Base-by-base conservation (phyloP, 2,797 vertebrate genomes). In the Anableps anableps region DNA sequence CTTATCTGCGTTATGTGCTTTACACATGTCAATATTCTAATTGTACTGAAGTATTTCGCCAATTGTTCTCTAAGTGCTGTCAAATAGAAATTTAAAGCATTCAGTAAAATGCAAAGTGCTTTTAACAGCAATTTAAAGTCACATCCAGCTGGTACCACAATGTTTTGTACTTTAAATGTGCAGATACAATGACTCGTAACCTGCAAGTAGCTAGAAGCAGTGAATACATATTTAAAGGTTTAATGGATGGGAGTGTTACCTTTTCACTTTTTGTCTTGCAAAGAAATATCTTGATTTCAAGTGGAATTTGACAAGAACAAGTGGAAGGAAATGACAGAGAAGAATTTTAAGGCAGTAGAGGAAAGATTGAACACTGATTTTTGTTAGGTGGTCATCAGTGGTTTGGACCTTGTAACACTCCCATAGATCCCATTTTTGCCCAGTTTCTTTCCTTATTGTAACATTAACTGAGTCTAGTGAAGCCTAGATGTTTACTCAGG, bases 201-300 rank as follows among this genome's bases (percentile, higher is more conserved):
- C 62, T 84, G 55, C 4, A n/a, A 76, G 78, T 79, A 48, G 43
- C 41, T 62, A 66, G 85, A 81, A 64, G 43, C 43, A 50, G 81
- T 4, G 11, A 71, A 86, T 85, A 43, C 75, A 83, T 85, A 79
- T 91, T 90, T 92, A 74, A 91, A 91, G 90, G 85, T 87, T 85
- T 86, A 92, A 90, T 90, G 85, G 80, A 79, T 82, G 74, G 81
- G 82, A 87, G 80, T 83, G 72, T 60, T 29, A 71, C 64, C 80
- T 89, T 83, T 83, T 38, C 73, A 64, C 81, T 86, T 77, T 75
- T 75, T 23, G 79, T 74, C 73, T 83, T 64, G 58, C 38, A 38
- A 79, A 83, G 76, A 81, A 73, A 19, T 70, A 78, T 75, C 74
- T 21, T 48, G 41, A 70, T 74, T 83, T 81, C n/a, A 74, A 36